phyloP scores from a whole-genome alignment of 2,888 invertebrate genomes.

The Gnatocerus cornutus region DNA sequence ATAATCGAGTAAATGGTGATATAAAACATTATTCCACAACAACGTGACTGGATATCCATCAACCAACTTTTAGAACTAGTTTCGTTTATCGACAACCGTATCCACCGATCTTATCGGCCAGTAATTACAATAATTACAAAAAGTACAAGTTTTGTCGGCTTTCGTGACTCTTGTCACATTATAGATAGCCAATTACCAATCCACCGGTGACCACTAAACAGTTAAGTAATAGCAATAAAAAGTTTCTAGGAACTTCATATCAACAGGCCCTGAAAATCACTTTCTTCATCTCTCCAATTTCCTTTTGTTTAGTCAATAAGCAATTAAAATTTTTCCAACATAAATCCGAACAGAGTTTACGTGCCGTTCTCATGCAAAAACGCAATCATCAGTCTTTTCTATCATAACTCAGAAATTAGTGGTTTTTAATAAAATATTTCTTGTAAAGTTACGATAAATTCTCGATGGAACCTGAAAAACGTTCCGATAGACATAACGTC shows the following conservation, averaged over 20 bases:
- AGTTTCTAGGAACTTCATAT: not conserved
- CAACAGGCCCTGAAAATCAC: constrained; percentile 19
- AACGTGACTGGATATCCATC: not conserved
- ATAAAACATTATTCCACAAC: no score
- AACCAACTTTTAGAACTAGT: not conserved
- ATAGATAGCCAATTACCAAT: not conserved
- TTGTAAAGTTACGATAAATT: constrained; percentile 39
- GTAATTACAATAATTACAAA: constrained; percentile 5
- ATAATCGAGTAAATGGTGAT: no score
- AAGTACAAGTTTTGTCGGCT: not conserved
- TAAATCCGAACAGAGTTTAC: constrained; percentile 24
- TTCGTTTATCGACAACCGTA: not conserved
- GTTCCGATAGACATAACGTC: constrained; percentile 19
- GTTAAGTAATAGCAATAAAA: not conserved
- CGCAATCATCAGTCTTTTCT: constrained; percentile 29
- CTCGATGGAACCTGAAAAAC: constrained; percentile 15
- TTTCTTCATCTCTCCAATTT: constrained; percentile 2
- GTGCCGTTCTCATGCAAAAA: constrained; percentile 42
- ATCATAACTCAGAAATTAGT: constrained; percentile 33
- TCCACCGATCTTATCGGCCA: not conserved
- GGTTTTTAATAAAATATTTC: constrained; percentile 32
- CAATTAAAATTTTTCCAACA: constrained; percentile 31
- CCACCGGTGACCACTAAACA: not conserved
- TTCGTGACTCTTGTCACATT: constrained; percentile 2
- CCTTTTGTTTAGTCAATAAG: constrained; percentile 39